A percentile compares a stretch with the other conserved stretches of the same genome.
Conservation (phyloP, 2,888 invertebrate genomes). For the Linnaemya vulpina region DNA sequence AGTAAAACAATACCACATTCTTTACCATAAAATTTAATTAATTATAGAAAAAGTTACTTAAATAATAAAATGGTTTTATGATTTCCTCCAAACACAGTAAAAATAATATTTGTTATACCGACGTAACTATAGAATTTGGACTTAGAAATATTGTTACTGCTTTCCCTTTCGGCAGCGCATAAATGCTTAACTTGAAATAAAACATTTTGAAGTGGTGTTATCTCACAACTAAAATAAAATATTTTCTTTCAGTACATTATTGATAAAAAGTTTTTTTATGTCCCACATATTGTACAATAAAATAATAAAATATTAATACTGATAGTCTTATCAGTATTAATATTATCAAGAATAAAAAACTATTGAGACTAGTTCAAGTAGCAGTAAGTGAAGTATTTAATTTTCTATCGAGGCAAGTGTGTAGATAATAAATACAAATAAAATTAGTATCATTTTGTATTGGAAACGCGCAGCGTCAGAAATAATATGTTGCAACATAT, state of each 20-base stretch:
- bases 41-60: neutral
- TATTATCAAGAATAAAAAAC: no score
- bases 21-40: neutral
- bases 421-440: neutral
- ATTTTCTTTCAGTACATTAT: neutral
- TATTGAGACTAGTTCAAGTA: conserved; percentile 12
- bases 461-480: neutral
- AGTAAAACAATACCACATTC: conserved; percentile 67
- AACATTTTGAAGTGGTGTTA: no score
- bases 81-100: no score
- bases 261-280: neutral
- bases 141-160: no score
- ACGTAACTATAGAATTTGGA: no score
- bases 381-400: neutral
- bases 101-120: no score
- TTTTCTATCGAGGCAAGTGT: neutral
- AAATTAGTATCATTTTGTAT: conserved; percentile 9
- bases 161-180: no score
- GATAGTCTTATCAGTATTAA: neutral
- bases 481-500: neutral
- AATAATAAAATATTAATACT: neutral
- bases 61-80: no score
- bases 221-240: neutral
- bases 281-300: neutral
- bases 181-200: no score